Conservation (phyloP, 2,797 vertebrate species). For the Myotis vivesi region DNA sequence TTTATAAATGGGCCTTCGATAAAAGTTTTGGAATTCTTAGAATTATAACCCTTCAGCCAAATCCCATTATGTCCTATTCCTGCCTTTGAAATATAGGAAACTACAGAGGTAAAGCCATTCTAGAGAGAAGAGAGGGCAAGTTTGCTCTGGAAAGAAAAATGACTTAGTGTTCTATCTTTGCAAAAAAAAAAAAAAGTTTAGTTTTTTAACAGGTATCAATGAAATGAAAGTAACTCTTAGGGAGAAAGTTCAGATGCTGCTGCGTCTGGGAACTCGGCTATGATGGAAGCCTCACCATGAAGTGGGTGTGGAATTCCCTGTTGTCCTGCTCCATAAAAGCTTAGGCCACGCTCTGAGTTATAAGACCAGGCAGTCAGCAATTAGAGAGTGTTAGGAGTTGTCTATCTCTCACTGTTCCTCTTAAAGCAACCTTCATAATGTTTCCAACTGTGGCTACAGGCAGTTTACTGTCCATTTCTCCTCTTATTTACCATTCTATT, state of each 20-base stretch:
- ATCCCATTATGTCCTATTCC: slow-evolving; percentile 69
- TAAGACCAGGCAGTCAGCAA: slow-evolving; percentile 37
- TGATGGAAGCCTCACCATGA: not conserved
- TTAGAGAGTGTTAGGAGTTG: not conserved
- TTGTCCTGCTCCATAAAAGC: not conserved
- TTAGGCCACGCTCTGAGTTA: not conserved
- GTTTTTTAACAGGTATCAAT: not conserved
- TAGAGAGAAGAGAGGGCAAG: not conserved
- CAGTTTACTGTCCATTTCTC: not conserved
- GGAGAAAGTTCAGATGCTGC: not conserved
- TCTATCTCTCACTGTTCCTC: not conserved
- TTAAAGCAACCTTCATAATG: slow-evolving; percentile 6
- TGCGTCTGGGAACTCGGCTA: not conserved
- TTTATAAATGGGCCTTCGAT: slow-evolving; percentile 65
- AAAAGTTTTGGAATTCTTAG: slow-evolving; percentile 77
- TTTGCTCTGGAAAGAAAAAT: slow-evolving; percentile 37
- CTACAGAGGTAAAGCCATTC: slow-evolving; percentile 51
- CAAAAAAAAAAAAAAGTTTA: not conserved
- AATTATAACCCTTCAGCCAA: slow-evolving; percentile 69
- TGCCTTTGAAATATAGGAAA: slow-evolving; percentile 67
- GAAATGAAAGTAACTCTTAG: slow-evolving; percentile 24
- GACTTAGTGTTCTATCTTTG: slow-evolving; percentile 34
- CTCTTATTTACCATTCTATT: slow-evolving; percentile 49
- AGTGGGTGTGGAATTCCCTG: not conserved
- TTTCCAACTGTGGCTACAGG: not conserved